Evolutionary conservation across 2,113 vertebrate genomes (phyloP).

Genomic region (Neofelis nebulosa): DNA sequence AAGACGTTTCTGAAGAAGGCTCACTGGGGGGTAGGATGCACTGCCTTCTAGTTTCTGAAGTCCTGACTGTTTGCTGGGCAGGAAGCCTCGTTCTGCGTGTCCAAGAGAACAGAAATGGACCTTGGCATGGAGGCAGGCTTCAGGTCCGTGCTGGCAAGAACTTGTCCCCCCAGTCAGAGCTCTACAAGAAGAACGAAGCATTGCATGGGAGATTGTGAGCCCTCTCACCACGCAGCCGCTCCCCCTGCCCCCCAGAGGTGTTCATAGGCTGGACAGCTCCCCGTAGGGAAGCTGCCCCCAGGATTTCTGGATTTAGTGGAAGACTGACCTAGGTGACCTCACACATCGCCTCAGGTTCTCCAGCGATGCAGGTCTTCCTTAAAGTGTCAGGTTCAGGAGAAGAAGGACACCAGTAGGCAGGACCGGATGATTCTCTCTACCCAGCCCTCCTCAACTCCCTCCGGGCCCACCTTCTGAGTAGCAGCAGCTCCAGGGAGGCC

Average conservation of each 20-base stretch:
- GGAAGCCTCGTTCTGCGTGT: not conserved
- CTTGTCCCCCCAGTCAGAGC: not conserved
- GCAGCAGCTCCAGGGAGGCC: not conserved
- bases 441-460: too few species aligned
- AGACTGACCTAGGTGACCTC: not conserved
- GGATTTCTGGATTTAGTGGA: not conserved
- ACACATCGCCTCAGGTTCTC: not conserved
- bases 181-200: not conserved
- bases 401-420: not conserved
- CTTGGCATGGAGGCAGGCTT: not conserved
- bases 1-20: not conserved
- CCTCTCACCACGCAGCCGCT: too few species aligned
- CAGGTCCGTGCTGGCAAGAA: not conserved
- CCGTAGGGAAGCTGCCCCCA: not conserved
- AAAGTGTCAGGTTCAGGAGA: not conserved
- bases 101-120: not conserved
- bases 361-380: not conserved
- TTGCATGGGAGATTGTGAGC: not conserved
- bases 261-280: constrained; percentile 50
- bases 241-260: too few species aligned
- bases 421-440: not conserved
- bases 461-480: not conserved
- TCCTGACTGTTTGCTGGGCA: not conserved
- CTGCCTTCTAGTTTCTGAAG: not conserved
- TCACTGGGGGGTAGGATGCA: not conserved